Evolutionary conservation across 2,797 vertebrate genomes (phyloP), one percentile per base, ranked within the genome.

Genomic region (Crotalus adamanteus): DNA sequence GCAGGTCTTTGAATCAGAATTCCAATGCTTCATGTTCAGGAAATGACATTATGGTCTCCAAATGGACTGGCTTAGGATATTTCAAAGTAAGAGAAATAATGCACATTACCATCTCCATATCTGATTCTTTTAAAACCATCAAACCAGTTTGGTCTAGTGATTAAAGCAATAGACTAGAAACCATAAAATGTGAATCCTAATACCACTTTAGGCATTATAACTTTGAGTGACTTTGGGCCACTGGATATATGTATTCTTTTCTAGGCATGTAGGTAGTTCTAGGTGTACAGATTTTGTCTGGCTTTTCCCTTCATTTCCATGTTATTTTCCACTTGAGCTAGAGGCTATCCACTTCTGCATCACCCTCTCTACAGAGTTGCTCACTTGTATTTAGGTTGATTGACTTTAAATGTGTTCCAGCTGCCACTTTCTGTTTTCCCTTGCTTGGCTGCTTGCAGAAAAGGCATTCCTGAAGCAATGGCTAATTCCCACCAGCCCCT

Each of bases 341-440:
- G 31, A 8, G 51, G 59, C n/a, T n/a, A 65, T 56, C 31, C 13
- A 61, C 91, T 93, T 95, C 55, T 88, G 12, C 42, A 65, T 92
- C 9, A 26, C n/a, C 7, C 73, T 88, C 60, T 65, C 88, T 92
- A 22, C 83, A 88, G 51, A 87, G 42, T 69, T 63, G 4, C 61
- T 89, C n/a, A 78, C 89, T n/a, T 69, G 22, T 7, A 51, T 91
- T 94, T 94, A 93, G 65, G 65, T 91, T 89, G 65, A 88, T 14
- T 89, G 86, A 94, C 92, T 94, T 91, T 42, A 14, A 83, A 86
- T 8, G 28, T 22, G 12, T 47, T 63, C 31, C 78, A 69, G 86
- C 69, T 87, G 94, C 26, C 53, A 28, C 22, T 89, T 92, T 73
- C 69, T 88, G n/a, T 59, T n/a, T 20, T 83, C 55, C 51, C 57